These are phyloP conservation scores for Neopipo cinnamomea DNA, from an alignment of 2,113 vertebrate genomes.

Conservation along the genomic window DNA sequence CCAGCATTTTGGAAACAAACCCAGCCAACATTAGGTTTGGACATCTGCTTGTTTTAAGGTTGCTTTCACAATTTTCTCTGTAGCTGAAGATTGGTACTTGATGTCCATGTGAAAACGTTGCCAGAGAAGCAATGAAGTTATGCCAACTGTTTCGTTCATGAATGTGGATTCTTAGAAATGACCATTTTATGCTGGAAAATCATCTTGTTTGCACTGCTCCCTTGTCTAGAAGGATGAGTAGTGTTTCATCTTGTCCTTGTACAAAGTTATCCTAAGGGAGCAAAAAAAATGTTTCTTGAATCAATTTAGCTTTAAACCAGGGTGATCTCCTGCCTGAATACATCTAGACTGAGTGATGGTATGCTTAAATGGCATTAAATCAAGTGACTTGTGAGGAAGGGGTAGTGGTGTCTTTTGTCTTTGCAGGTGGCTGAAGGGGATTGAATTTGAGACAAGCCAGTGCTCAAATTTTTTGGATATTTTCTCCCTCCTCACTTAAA, in stretches of 20 bases:
- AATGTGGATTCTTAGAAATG: slow-evolving; percentile 1
- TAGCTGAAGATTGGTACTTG: slow-evolving; percentile 54
- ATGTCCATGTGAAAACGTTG: slow-evolving; percentile 33
- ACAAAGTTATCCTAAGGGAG: neutral
- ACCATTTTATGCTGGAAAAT: neutral
- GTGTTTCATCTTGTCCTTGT: neutral
- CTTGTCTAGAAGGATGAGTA: neutral
- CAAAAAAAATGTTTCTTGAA: neutral
- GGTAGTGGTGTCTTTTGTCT: neutral
- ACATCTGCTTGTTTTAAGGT: slow-evolving; percentile 61
- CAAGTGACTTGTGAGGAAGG: neutral
- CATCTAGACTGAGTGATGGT: neutral
- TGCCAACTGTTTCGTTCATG: slow-evolving; percentile 24
- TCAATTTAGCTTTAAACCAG: neutral
- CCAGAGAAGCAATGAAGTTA: slow-evolving; percentile 44
- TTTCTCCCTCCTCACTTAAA: neutral
- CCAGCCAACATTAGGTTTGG: slow-evolving; percentile 24
- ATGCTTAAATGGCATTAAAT: neutral
- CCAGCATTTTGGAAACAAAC: slow-evolving; percentile 35
- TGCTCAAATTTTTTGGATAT: neutral
- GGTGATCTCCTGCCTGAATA: neutral
- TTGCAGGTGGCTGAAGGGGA: neutral
- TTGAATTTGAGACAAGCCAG: neutral
- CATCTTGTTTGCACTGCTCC: neutral
- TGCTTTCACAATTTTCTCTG: slow-evolving; percentile 59